phyloP scores from a whole-genome alignment of 2,888 invertebrate species.

The Villa cingulata region DNA sequence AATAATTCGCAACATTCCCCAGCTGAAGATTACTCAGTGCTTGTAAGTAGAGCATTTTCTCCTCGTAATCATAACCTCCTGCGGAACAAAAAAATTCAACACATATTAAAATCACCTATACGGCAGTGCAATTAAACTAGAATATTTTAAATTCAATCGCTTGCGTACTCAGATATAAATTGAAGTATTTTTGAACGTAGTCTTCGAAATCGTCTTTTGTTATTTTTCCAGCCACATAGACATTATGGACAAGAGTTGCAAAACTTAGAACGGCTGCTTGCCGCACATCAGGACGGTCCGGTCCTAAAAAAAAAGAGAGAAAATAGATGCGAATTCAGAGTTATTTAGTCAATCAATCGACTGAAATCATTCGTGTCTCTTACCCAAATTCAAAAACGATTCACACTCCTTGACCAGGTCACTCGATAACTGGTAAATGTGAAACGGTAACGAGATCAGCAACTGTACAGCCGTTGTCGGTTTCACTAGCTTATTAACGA shows the following conservation, averaged over 20 bases:
- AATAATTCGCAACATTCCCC: constrained; percentile 40
- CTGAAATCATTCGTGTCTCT: neutral
- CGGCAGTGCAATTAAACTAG: too few species aligned
- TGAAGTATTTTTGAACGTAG: constrained; percentile 55
- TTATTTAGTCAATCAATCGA: too few species aligned
- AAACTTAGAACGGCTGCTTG: constrained; percentile 56
- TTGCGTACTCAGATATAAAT: constrained; percentile 52
- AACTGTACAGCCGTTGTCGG: constrained; percentile 51
- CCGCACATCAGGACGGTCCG: constrained; percentile 41
- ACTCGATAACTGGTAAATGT: constrained; percentile 45
- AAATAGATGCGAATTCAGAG: too few species aligned
- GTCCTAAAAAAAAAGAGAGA: constrained; percentile 19
- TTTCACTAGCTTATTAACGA: constrained; percentile 46
- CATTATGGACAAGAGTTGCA: constrained; percentile 52
- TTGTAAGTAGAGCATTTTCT: constrained; percentile 57
- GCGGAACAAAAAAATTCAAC: constrained; percentile 6
- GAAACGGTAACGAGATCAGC: constrained; percentile 54
- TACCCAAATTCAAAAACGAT: constrained; percentile 35
- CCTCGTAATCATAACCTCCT: constrained; percentile 52
- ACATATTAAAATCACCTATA: neutral
- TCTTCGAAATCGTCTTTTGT: constrained; percentile 53
- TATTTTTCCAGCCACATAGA: constrained; percentile 40
- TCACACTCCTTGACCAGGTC: constrained; percentile 44
- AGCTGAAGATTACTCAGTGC: constrained; percentile 53
- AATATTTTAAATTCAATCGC: too few species aligned